Evolutionary conservation across 2,888 invertebrate genomes (phyloP).

Genomic region (Andrena chrysosceles): DNA sequence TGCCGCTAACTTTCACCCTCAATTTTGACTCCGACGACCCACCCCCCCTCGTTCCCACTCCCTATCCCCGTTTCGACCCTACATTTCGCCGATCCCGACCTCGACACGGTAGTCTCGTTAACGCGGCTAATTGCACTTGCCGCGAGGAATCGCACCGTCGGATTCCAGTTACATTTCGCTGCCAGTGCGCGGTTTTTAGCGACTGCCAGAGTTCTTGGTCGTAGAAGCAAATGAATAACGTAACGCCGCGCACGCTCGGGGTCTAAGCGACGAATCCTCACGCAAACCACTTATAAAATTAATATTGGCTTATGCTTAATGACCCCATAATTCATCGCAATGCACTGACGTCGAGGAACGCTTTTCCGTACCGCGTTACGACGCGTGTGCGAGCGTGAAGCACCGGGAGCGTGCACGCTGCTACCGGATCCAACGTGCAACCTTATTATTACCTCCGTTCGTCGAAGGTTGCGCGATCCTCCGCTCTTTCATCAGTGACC

Average conservation of each 20-base stretch:
- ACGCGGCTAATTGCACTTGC: conserved; percentile 49
- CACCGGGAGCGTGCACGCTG: conserved; percentile 24
- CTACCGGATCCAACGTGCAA: conserved; percentile 56
- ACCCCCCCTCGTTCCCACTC: not conserved
- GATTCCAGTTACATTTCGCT: not conserved
- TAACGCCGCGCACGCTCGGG: not conserved
- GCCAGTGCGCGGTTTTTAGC: not conserved
- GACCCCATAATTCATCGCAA: conserved; percentile 31
- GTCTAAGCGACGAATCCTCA: not conserved
- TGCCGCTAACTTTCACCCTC: not conserved
- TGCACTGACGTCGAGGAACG: conserved; percentile 22
- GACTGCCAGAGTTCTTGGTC: not conserved
- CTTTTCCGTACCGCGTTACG: not conserved
- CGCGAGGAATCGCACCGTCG: not conserved
- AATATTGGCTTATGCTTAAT: not conserved
- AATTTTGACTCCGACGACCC: conserved; percentile 2
- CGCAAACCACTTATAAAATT: not conserved
- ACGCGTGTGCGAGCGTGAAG: conserved; percentile 2
- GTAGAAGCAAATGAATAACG: too few relatives aligned
- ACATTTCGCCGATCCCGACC: conserved; percentile 22
- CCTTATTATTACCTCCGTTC: conserved; percentile 66
- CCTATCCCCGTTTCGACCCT: not conserved
- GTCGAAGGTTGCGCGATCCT: conserved; percentile 63
- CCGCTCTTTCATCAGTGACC: conserved; percentile 44
- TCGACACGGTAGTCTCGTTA: conserved; percentile 51